A percentile compares a stretch with the other conserved stretches of the same genome.
Conservation (phyloP, 2,113 vertebrate genomes). For the Leptobrachium ailaonicum region DNA sequence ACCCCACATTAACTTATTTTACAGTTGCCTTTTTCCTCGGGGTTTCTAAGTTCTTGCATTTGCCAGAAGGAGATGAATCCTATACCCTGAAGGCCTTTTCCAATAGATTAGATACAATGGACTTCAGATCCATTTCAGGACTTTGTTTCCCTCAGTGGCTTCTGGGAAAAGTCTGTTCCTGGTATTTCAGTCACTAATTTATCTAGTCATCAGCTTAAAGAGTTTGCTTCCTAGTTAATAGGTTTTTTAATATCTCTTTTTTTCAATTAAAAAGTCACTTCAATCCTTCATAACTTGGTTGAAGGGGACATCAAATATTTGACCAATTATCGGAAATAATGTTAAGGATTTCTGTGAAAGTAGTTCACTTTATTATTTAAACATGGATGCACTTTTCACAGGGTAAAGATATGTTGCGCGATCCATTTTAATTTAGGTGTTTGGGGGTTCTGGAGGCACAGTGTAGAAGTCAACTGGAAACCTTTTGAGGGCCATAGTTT, state of each 20-base stretch:
- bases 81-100: background rate
- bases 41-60: background rate
- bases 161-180: conserved; percentile 7
- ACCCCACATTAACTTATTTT: background rate
- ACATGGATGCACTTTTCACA: too few relatives aligned
- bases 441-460: too few relatives aligned
- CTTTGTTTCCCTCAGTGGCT: background rate
- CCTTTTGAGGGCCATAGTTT: too few relatives aligned
- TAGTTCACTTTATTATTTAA: too few relatives aligned
- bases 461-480: too few relatives aligned
- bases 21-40: conserved; percentile 9
- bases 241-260: background rate
- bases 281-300: background rate
- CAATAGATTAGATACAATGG: background rate
- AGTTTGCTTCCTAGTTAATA: background rate
- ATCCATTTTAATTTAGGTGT: too few relatives aligned
- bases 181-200: background rate
- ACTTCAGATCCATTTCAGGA: background rate
- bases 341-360: too few relatives aligned
- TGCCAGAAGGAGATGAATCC: background rate
- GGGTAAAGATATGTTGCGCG: too few relatives aligned
- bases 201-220: background rate
- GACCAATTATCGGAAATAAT: too few relatives aligned
- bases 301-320: background rate
- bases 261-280: background rate